A percentile compares a stretch with the other conserved stretches of the same genome.
These are phyloP conservation scores for Anarsia innoxiella DNA, from an alignment of 2,888 invertebrate species.

Conservation along the genomic window DNA sequence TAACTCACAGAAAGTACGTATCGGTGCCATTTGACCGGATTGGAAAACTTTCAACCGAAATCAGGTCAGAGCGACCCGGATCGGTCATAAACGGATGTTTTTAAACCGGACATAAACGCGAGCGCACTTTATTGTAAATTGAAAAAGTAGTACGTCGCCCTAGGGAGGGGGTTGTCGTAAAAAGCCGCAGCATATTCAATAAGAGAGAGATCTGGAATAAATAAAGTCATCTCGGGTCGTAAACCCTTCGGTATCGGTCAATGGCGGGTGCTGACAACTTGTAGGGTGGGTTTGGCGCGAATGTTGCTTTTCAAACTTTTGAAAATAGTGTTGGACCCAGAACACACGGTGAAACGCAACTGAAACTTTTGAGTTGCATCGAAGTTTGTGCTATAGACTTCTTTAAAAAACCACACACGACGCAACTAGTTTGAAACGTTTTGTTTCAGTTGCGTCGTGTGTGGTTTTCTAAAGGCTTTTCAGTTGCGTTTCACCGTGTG, in stretches of 20 bases:
- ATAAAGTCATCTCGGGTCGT: conserved; percentile 23
- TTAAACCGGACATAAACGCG: conserved; percentile 15
- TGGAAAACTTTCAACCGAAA: conserved; percentile 3
- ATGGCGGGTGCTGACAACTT: neutral
- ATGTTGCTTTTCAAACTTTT: too few relatives aligned
- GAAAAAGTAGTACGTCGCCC: conserved; percentile 19
- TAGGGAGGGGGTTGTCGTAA: conserved; percentile 19
- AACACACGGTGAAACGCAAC: too few relatives aligned
- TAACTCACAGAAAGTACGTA: too few relatives aligned
- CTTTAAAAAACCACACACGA: too few relatives aligned
- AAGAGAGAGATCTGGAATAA: conserved; percentile 26
- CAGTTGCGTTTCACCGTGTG: too few relatives aligned
- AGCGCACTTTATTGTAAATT: conserved; percentile 28
- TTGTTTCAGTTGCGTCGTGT: too few relatives aligned
- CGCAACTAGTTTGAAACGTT: too few relatives aligned
- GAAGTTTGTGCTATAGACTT: too few relatives aligned
- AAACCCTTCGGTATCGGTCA: conserved; percentile 14
- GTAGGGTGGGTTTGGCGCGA: neutral
- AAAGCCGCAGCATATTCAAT: conserved; percentile 29
- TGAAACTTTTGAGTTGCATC: too few relatives aligned
- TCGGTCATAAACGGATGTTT: conserved; percentile 18
- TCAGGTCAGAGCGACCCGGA: conserved; percentile 4
- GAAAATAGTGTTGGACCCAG: too few relatives aligned
- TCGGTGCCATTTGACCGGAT: too few relatives aligned
- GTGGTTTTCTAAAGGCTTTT: too few relatives aligned